Base-by-base conservation (phyloP, 2,113 vertebrate genomes). In the Epinephelus lanceolatus region DNA sequence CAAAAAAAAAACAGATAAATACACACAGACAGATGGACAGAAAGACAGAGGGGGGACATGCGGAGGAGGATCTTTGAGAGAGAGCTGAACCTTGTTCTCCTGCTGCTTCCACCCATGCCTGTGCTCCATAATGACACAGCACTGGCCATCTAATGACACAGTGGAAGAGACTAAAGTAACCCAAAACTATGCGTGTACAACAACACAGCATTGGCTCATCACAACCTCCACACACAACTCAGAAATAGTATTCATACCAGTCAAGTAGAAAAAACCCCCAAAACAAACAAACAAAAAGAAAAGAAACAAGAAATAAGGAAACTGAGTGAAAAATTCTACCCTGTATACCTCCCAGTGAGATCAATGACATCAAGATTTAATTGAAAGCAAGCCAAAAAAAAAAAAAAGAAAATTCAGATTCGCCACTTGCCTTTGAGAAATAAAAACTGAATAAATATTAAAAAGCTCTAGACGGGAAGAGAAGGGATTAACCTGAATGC, bases 61-160 rank as follows among this genome's bases (percentile, higher is more conserved):
- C 65, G 85, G 86, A 87, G 89, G 91, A 91, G 86, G 92, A 81
- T 89, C 70, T 86, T 63, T 85, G 73, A 81, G 81, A 78, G 76
- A 84, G 33, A 86, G 75, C 73, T 86, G 81, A 89, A 89, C 81
- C 81, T 91, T 78, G 85, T 91, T 86, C 87, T 88, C 89, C 88
- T 87, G 90, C 90, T 93, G 89, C 80, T 93, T 92, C 88, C 90
- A 89, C 84, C 87, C 89, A 91, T 92, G 89, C 81, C 82, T 88
- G 51, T 69, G 62, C 86, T 86, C 85, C 69, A 80, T 94, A 93
- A 93, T 91, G 92, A 92, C 92, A 94, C 92, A 91, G 90, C 91
- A 92, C 79, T 75, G 78, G 86, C 71, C 71, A 57, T 73, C 66
- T 93, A 94, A 91, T 94, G 89, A 90, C 88, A 91, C 86, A 91